Conservation (phyloP, 2,888 invertebrate species). For the Fragum sueziense region DNA sequence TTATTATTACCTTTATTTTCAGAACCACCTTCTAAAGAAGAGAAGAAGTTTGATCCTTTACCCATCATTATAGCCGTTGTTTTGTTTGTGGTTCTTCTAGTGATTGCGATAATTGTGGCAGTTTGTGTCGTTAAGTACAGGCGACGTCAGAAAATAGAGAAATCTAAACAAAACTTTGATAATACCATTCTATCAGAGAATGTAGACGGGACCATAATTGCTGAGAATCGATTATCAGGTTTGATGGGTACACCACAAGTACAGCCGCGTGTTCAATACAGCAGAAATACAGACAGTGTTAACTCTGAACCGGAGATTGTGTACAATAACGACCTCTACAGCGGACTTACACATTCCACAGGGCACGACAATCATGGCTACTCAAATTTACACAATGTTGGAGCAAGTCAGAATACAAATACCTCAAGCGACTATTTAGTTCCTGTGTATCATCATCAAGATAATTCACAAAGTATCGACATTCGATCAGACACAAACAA, state of each 20-base stretch:
- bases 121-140: slow-evolving; percentile 10
- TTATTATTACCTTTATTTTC: neutral
- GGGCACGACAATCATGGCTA: slow-evolving; percentile 12
- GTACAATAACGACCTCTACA: neutral
- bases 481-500: neutral
- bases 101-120: slow-evolving; percentile 43
- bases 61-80: slow-evolving; percentile 53
- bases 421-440: neutral
- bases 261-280: slow-evolving; percentile 30
- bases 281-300: neutral
- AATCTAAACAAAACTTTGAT: slow-evolving; percentile 33
- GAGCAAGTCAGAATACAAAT: neutral
- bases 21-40: neutral
- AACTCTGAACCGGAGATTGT: neutral
- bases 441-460: neutral
- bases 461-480: neutral
- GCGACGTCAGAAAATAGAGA: neutral
- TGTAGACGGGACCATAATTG: slow-evolving; percentile 37
- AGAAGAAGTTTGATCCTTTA: slow-evolving; percentile 38
- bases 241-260: slow-evolving; percentile 39
- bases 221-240: slow-evolving; percentile 36
- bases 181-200: slow-evolving; percentile 28
- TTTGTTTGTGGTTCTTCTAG: slow-evolving; percentile 43
- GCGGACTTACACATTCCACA: neutral
- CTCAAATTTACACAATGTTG: neutral